Percentiles rank a stretch among this genome's conserved stretches.
phyloP scores from a whole-genome alignment of 2,113 vertebrate species.

The Smithornis capensis region DNA sequence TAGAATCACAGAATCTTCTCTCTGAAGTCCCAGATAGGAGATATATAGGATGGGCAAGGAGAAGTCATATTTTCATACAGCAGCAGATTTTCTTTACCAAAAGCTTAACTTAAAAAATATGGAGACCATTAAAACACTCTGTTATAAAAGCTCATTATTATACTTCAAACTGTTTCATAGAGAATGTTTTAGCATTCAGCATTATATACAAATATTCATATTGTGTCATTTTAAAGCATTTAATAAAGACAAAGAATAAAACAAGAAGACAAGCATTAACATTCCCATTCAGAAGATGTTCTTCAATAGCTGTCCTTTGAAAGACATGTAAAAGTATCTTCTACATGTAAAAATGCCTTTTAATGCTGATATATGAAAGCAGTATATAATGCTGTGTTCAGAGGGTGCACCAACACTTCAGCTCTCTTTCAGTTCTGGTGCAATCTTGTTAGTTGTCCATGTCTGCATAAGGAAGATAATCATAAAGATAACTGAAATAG shows the following conservation, averaged over 20 bases:
- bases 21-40: background rate
- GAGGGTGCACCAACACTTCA: background rate
- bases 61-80: background rate
- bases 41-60: background rate
- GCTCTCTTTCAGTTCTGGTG: background rate
- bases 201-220: background rate
- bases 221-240: background rate
- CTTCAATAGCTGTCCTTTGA: background rate
- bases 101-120: background rate
- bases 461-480: slow-evolving; percentile 1
- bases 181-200: background rate
- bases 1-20: background rate
- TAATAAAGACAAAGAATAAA: background rate
- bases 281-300: background rate
- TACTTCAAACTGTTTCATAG: background rate
- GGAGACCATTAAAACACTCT: background rate
- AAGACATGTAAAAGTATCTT: background rate
- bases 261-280: background rate
- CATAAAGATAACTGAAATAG: background rate
- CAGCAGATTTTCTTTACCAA: background rate
- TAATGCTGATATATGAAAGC: background rate
- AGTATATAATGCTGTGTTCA: background rate
- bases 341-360: background rate
- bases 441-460: background rate
- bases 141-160: background rate